Base-by-base conservation (phyloP, 2,888 invertebrate genomes). In the Lithodes maja region DNA sequence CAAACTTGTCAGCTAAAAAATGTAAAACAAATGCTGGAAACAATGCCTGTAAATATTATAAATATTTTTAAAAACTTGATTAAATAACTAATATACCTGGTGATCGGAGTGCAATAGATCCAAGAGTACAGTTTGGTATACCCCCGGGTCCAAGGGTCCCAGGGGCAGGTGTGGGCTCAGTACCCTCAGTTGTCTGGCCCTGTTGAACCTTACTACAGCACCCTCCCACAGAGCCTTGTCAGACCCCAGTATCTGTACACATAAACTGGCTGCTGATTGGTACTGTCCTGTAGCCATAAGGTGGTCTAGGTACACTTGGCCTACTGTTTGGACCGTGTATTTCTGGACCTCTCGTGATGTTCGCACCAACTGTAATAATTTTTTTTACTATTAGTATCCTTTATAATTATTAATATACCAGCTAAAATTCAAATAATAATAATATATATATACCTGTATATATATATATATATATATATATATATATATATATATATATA, bases 121-220 rank as follows among this genome's bases (percentile, higher is more conserved):
- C 93, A 97, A 97, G 53, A 99, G 95, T 90, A 99, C 97, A 96
- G 98, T 96, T 94, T 99, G 99, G 93, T 99, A 99, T 92, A 98
- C 96, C 85, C 97, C 96, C 0, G 97, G 96, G 93, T 96, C 96
- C 83, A 98, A 94, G 89, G 96, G 95, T 33, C 94, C 94, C 92
- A 96, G 95, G 0, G 98, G 98, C 90, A 98, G 95, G 93, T 97
- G 97, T 0, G 96, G 95, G 93, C 97, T 96, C 52, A 97, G 95
- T 9, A 97, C 96, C 93, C 97, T 94, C 49, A 99, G 94, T 93
- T 98, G 97, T 92, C 97, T 96, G 9, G 87, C 79, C 33, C 80
- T 79, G 49, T 85, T 96, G 94, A 99, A 99, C 94, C 98, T 98
- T 90, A 97, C 96, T 74, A 98, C 96, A 94, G 98, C 97, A 92